Conservation (phyloP, 2,888 invertebrate genomes). For the Amblyjoppa proteus region DNA sequence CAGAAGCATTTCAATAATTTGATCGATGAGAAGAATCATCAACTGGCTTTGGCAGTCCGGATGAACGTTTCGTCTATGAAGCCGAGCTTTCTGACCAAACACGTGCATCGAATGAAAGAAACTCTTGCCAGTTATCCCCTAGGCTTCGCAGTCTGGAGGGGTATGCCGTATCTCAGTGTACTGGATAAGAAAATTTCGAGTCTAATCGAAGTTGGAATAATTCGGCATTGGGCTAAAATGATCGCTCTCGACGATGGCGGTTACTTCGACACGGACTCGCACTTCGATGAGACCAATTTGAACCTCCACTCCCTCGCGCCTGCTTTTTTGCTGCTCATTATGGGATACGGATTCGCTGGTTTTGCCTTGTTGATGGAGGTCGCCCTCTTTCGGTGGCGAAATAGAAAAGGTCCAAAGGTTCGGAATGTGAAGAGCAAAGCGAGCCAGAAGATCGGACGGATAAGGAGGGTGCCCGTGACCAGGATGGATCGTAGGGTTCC, state of each 20-base stretch:
- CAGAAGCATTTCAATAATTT: slow-evolving; percentile 68
- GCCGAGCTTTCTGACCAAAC: slow-evolving; percentile 61
- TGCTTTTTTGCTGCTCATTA: slow-evolving; percentile 73
- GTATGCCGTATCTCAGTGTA: slow-evolving; percentile 74
- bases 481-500: background rate
- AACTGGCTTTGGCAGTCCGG: slow-evolving; percentile 74
- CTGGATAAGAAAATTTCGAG: slow-evolving; percentile 72
- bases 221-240: slow-evolving; percentile 67
- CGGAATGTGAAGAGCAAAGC: background rate
- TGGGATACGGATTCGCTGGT: slow-evolving; percentile 71
- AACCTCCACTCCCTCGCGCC: slow-evolving; percentile 72
- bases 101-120: slow-evolving; percentile 74
- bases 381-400: slow-evolving; percentile 58
- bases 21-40: slow-evolving; percentile 69
- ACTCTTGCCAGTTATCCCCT: slow-evolving; percentile 75
- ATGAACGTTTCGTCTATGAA: slow-evolving; percentile 74
- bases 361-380: slow-evolving; percentile 71
- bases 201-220: slow-evolving; percentile 74
- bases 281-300: slow-evolving; percentile 54
- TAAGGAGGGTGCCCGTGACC: background rate
- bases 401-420: background rate
- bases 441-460: slow-evolving; percentile 8
- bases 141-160: slow-evolving; percentile 76
- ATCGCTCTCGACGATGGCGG: slow-evolving; percentile 11
- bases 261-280: slow-evolving; percentile 25